Base-by-base conservation (phyloP, 2,113 vertebrate species). In the Nothocercus nigrocapillus region DNA sequence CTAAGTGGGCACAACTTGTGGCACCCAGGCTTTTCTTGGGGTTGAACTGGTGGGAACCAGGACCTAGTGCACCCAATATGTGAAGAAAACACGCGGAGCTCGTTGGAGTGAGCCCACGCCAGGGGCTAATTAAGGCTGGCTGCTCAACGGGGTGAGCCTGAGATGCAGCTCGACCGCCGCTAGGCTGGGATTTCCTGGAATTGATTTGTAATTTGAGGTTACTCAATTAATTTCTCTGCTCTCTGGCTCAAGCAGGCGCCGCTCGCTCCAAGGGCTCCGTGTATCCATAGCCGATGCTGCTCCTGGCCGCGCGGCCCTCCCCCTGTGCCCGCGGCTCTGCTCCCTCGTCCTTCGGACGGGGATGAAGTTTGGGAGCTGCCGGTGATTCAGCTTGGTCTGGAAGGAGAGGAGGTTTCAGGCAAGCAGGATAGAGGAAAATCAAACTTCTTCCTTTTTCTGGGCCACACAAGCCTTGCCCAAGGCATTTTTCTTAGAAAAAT, bases 191-290 rank as follows among this genome's bases (percentile, higher is more conserved):
- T 96, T 96, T 96, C 94, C 86, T 95, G 93, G 95, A 96, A 95
- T 90, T 96, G 94, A 96, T 96, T 96, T 95, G 93, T 97, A 96
- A 92, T 97, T 97, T 97, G 94, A 97, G 96, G 96, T 97, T 97
- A 96, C 93, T 96, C 94, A 95, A 96, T 95, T 96, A 97, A 95
- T 94, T 91, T 91, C 84, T 85, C 7, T 67, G 18, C 66, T 88
- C 74, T 75, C 66, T 47, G 28, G 4, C 36, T 93, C 58, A 69
- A 84, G 81, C 1, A 1, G 13, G 40, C 22, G 59, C n/a, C 47
- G 49, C 27, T 40, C 27, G 27, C 19, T 40, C 58, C 36, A 64
- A 95, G 34, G 14, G 7, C 72, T 62, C 66, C 58, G 49, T 0
- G 0, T 18, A 25, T 42, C 44, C 27, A 0, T 49, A 21, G 21